phyloP scores from a whole-genome alignment of 2,797 vertebrate species.

The Amazona finschi region DNA sequence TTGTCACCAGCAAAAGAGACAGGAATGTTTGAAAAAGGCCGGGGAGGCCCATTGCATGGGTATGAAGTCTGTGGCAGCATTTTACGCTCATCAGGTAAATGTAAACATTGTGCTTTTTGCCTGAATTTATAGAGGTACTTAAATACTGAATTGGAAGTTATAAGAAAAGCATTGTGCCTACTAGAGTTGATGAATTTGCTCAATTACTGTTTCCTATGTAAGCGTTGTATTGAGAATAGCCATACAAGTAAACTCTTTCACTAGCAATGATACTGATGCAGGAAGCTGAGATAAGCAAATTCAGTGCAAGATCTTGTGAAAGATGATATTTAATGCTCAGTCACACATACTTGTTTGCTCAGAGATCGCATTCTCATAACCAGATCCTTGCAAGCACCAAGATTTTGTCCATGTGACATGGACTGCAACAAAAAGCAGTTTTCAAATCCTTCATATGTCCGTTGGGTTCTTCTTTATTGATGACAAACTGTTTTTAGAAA shows the following conservation, averaged over 20 bases:
- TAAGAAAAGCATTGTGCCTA: neutral
- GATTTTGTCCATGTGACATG: neutral
- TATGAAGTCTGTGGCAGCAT: conserved; percentile 89
- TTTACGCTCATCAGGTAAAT: conserved; percentile 91
- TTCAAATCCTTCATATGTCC: neutral
- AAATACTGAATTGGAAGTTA: neutral
- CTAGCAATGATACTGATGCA: neutral
- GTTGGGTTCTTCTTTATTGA: neutral
- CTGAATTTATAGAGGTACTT: neutral
- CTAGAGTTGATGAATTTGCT: neutral
- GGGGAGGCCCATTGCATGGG: conserved; percentile 89
- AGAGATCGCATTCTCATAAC: neutral
- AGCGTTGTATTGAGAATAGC: neutral
- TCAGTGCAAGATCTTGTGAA: neutral
- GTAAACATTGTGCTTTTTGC: neutral
- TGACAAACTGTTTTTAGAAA: neutral
- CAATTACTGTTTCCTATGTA: neutral
- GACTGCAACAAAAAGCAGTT: neutral
- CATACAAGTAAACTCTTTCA: neutral
- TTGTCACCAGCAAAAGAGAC: conserved; percentile 85
- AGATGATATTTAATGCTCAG: neutral
- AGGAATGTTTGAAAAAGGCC: conserved; percentile 89
- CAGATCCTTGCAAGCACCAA: neutral
- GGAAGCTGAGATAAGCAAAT: neutral
- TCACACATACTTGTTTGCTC: neutral